A percentile compares a stretch with the other conserved stretches of the same genome.
These are phyloP conservation scores for Anoplolepis gracilipes DNA, from an alignment of 1,140 invertebrate species.

Conservation along the genomic window DNA sequence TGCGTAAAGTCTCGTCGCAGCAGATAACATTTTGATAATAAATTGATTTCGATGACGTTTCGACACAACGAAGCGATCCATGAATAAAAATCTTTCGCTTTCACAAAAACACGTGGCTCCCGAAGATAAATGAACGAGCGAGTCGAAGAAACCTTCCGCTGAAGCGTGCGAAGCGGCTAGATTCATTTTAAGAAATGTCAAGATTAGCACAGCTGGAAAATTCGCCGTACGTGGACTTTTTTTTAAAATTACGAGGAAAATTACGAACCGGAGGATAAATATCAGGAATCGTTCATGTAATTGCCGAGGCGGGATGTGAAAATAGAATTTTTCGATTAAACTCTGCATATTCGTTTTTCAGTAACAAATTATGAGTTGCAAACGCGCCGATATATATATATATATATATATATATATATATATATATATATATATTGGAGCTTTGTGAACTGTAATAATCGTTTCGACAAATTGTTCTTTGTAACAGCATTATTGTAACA, in stretches of 20 bases:
- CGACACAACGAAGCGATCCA: not conserved
- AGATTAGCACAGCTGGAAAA: constrained; percentile 44
- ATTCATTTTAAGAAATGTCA: constrained; percentile 56
- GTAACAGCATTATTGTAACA: not conserved
- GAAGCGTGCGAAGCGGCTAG: not conserved
- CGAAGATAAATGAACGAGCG: constrained; percentile 59
- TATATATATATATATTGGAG: not conserved
- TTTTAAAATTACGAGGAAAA: constrained; percentile 27
- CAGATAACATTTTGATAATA: constrained; percentile 38
- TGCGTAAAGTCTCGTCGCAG: not conserved
- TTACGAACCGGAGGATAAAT: constrained; percentile 24
- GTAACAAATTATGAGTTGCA: not conserved
- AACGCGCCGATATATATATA: not conserved
- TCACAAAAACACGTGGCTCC: constrained; percentile 26
- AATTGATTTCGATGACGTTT: constrained; percentile 33
- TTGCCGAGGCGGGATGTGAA: not conserved
- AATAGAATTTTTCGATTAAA: constrained; percentile 12
- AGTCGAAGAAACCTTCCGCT: constrained; percentile 39
- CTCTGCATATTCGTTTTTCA: not conserved
- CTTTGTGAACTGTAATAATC: not conserved
- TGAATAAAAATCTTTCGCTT: constrained; percentile 60
- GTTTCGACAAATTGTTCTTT: not conserved
- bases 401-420: too few species aligned
- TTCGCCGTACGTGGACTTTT: constrained; percentile 32
- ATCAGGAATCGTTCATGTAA: constrained; percentile 7